These are phyloP conservation scores for Echinarachnius parma DNA, from an alignment of 53 echinoderm and acorn worm genomes.

Conservation along the genomic window DNA sequence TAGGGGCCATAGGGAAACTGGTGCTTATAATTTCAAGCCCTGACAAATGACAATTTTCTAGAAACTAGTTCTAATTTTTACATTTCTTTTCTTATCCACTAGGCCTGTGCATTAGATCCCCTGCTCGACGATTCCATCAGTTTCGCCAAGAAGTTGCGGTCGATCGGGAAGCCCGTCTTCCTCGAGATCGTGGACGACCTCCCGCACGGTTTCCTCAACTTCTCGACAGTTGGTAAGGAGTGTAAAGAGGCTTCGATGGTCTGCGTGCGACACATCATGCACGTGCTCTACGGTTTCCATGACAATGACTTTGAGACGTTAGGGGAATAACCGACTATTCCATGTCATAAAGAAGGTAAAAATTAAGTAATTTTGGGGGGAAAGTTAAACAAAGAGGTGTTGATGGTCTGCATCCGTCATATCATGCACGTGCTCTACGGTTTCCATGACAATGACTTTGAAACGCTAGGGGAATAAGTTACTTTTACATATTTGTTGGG, in stretches of 20 bases:
- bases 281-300: constrained; percentile 80
- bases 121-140: constrained; percentile 89
- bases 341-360: no score
- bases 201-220: constrained; percentile 99
- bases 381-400: constrained; percentile 66
- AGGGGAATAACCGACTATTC: constrained; percentile 13
- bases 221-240: constrained; percentile 84
- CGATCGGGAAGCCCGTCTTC: constrained; percentile 64
- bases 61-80: no score
- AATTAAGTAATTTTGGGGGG: no score
- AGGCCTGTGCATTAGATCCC: constrained; percentile 89
- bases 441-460: constrained; percentile 42
- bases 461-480: background rate
- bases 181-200: constrained; percentile 81
- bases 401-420: constrained; percentile 67
- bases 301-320: constrained; percentile 53
- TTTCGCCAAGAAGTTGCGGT: constrained; percentile 81
- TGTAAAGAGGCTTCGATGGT: constrained; percentile 84
- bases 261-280: constrained; percentile 87
- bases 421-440: constrained; percentile 83
- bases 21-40: no score
- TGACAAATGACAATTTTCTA: no score
- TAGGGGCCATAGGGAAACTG: constrained; percentile 57
- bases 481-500: no score
- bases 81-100: background rate